Base-by-base conservation (phyloP, 2,888 invertebrate genomes). In the Agapetus fuscipes region DNA sequence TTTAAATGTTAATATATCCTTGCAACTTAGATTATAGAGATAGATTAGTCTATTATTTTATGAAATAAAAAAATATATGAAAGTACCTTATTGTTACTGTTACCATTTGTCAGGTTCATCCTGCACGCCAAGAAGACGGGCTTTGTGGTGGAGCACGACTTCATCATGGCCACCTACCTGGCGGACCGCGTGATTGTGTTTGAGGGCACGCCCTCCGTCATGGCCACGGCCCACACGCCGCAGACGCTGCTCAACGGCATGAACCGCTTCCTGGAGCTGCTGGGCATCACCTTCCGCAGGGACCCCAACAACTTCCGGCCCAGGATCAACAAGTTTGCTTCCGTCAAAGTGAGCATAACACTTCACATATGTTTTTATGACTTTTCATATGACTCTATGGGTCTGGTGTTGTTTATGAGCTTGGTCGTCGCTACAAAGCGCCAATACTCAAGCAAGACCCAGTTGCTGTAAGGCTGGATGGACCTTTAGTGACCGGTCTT, bases 141-240 rank as follows among this genome's bases (percentile, higher is more conserved):
- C 9, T 99, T 98, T 61, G 87, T 98, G 11, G 98, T 98, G 2
- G 98, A 98, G 79, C 98, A 98, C 81, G 97, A 98, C 71, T 98
- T 99, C 63, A 99, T 99, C 50, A 99, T 98, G 98, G 97, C 97
- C 11, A 99, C 98, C 0, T 99, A 99, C 63, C 74, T 95, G 47
- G 94, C 97, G 1, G 98, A 99, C 62, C 79, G 97, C 29, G 98
- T 98, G 3, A 95, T 98, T 50, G 97, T 99, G 33, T 96, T 98
- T 61, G 97, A 97, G 57, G 98, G 98, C 32, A 68, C 69, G 29
- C 97, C 98, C 0, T 95, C 96, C 0, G 76, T 94, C 1, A 63
- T 80, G 43, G 91, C 97, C 2, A 77, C 76, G 0, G 98, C 98
- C 1, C 89, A 90, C 57, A 76, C 85, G 52, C 98, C 98, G 0